phyloP scores from a whole-genome alignment of 2,888 invertebrate species.

The Agelastica alni region DNA sequence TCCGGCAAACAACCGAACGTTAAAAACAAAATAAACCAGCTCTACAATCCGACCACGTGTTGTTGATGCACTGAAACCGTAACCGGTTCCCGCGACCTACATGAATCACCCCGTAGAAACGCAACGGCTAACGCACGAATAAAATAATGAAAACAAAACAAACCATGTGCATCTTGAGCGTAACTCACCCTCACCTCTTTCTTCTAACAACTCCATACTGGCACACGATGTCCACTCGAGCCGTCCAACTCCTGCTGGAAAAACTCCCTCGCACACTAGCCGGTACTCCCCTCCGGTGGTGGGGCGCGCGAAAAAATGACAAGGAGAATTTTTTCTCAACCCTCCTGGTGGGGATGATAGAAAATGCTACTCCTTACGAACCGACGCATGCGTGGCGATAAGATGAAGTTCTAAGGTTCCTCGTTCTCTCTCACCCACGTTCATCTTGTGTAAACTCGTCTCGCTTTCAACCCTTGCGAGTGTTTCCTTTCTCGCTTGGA shows the following conservation, averaged over 20 bases:
- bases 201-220: conserved; percentile 28
- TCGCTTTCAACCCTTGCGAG: conserved; percentile 51
- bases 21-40: too few relatives aligned
- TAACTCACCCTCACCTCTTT: conserved; percentile 28
- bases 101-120: conserved; percentile 26
- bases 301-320: conserved; percentile 53
- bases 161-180: conserved; percentile 29
- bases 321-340: conserved; percentile 52
- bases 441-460: conserved; percentile 51
- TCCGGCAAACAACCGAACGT: too few relatives aligned
- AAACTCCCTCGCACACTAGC: conserved; percentile 36
- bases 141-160: conserved; percentile 28
- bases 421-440: conserved; percentile 47
- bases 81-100: conserved; percentile 2
- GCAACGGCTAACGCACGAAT: conserved; percentile 21
- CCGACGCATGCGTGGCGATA: conserved; percentile 53
- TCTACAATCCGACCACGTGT: conserved; percentile 9
- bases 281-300: conserved; percentile 40
- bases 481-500: conserved; percentile 45
- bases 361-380: conserved; percentile 53
- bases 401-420: conserved; percentile 57
- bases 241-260: conserved; percentile 31
- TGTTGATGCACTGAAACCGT: not conserved
- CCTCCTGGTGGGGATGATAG: conserved; percentile 51
- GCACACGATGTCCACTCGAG: conserved; percentile 33